These are phyloP conservation scores for Rhogogaster chlorosoma DNA, from an alignment of 2,888 invertebrate genomes.

Conservation along the genomic window DNA sequence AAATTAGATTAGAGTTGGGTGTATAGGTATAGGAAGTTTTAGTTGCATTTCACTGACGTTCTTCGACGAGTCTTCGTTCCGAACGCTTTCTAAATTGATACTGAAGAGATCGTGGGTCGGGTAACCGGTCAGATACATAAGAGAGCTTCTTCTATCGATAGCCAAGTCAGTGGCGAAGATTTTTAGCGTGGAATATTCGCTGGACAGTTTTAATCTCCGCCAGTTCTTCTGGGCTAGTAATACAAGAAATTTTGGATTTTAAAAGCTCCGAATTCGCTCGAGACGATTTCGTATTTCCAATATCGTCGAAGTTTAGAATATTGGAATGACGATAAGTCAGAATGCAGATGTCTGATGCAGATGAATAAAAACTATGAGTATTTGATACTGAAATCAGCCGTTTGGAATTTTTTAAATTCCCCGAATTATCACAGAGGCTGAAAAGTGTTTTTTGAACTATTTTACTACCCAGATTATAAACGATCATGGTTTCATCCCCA, in stretches of 20 bases:
- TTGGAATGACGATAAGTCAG: background rate
- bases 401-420: too few relatives aligned
- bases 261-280: too few relatives aligned
- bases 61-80: constrained; percentile 52
- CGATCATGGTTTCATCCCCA: constrained; percentile 67
- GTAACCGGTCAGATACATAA: constrained; percentile 73
- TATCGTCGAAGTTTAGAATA: too few relatives aligned
- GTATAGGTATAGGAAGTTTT: background rate
- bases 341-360: too few relatives aligned
- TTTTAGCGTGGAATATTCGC: constrained; percentile 55
- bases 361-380: background rate
- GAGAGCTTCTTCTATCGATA: constrained; percentile 69
- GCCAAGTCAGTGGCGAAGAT: constrained; percentile 72
- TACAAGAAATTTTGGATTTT: background rate
- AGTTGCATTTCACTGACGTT: background rate
- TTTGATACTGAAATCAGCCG: too few relatives aligned
- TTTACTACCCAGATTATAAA: constrained; percentile 62
- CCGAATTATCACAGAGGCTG: background rate
- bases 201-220: constrained; percentile 69
- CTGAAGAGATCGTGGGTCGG: constrained; percentile 69
- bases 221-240: constrained; percentile 67
- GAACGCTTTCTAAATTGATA: constrained; percentile 66
- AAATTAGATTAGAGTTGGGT: background rate
- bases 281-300: too few relatives aligned
- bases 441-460: background rate